Evolutionary conservation across 2,113 vertebrate species (phyloP).

Genomic region (Chlamydotis undulata): DNA sequence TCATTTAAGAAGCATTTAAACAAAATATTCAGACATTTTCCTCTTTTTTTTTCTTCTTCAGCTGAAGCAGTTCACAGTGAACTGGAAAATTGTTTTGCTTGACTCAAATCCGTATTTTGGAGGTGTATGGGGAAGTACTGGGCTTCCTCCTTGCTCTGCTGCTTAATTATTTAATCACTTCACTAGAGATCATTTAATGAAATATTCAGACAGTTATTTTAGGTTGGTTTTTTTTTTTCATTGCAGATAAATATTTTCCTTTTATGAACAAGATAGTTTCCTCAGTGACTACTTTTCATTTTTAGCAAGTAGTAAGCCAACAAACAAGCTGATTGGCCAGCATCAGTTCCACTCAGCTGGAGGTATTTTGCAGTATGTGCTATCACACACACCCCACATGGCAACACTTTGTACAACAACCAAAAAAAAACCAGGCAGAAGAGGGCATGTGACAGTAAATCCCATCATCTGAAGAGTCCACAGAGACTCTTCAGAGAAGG

Average conservation of each 20-base stretch:
- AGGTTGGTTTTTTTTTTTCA: background rate
- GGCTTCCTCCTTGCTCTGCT: background rate
- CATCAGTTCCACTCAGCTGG: background rate
- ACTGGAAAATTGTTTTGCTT: background rate
- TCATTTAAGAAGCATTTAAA: background rate
- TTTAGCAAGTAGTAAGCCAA: background rate
- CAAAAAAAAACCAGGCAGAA: conserved; percentile 9
- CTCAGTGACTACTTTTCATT: conserved; percentile 46
- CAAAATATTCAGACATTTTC: background rate
- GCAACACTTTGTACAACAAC: conserved; percentile 40
- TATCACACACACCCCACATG: conserved; percentile 33
- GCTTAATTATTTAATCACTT: background rate
- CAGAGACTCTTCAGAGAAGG: conserved; percentile 24
- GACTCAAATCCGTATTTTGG: background rate
- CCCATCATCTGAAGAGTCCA: conserved; percentile 32
- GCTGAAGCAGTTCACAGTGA: background rate
- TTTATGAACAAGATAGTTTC: conserved; percentile 28
- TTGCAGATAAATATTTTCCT: conserved; percentile 16
- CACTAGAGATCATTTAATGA: background rate
- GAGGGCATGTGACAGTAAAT: conserved; percentile 54
- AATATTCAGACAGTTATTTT: background rate
- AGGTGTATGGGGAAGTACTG: background rate
- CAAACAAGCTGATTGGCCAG: background rate
- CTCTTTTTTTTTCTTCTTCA: background rate
- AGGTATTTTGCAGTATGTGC: conserved; percentile 24